Percentiles rank a stretch among this genome's conserved stretches.
phyloP scores from a whole-genome alignment of 2,797 vertebrate genomes.

The Loris lydekkerianus region DNA sequence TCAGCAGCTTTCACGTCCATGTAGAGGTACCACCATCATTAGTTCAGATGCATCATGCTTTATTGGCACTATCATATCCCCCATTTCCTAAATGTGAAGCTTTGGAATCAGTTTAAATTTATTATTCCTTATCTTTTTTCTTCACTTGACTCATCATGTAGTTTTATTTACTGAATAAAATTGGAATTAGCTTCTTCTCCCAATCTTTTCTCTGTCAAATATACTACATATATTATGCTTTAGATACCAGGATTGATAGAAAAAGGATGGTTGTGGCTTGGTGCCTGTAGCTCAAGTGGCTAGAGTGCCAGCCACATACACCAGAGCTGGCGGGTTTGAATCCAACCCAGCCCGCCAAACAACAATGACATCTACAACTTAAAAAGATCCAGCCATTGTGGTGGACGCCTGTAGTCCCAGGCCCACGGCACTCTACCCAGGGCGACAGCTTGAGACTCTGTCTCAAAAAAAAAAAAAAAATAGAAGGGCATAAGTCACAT shows the following conservation, averaged over 20 bases:
- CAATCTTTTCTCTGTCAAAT: neutral
- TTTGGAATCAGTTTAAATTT: neutral
- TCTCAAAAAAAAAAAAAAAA: neutral
- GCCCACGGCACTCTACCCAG: no score
- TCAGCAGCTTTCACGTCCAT: neutral
- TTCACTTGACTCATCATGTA: neutral
- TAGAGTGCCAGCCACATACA: no score
- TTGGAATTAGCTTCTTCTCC: neutral
- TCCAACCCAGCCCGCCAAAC: no score
- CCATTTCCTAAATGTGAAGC: neutral
- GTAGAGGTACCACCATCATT: neutral
- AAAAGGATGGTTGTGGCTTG: neutral
- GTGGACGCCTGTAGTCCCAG: no score
- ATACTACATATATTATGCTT: neutral
- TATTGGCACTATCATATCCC: neutral
- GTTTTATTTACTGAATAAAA: neutral
- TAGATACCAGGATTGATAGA: neutral
- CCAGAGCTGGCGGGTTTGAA: no score
- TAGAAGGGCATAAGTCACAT: neutral
- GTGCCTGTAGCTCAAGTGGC: no score
- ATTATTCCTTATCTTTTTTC: constrained; percentile 17
- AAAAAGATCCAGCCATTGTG: no score
- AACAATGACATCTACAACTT: no score
- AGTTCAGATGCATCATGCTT: neutral
- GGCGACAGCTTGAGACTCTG: no score